phyloP scores from a whole-genome alignment of 2,888 invertebrate genomes.

The Apotomis betuletana region DNA sequence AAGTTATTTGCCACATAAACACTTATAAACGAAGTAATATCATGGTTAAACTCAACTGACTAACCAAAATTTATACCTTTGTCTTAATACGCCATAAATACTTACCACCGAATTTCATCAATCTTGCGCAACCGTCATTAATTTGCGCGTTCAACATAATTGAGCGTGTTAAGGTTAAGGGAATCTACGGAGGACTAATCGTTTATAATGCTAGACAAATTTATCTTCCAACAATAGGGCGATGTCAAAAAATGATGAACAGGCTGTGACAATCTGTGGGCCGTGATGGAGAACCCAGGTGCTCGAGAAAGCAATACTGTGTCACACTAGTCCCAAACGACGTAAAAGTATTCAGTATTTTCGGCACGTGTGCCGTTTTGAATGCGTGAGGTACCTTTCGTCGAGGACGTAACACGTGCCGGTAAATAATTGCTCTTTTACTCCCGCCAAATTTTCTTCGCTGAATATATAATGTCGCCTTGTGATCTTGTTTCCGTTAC shows the following conservation, averaged over 20 bases:
- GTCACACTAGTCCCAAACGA: not conserved
- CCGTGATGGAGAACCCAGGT: not conserved
- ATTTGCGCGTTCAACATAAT: conserved; percentile 27
- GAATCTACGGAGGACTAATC: conserved; percentile 21
- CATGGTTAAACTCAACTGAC: not conserved
- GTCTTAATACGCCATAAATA: conserved; percentile 2
- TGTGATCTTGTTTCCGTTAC: not conserved
- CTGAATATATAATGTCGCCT: not conserved
- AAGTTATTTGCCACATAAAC: not conserved
- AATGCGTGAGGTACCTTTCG: not conserved
- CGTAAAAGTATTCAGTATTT: not conserved
- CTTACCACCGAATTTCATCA: conserved; percentile 22
- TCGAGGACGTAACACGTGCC: not conserved
- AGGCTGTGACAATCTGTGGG: conserved; percentile 13
- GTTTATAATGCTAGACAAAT: conserved; percentile 30
- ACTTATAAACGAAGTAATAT: not conserved
- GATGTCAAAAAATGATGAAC: conserved; percentile 28
- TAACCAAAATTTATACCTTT: not conserved
- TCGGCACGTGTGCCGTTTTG: not conserved
- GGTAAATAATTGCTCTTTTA: not conserved
- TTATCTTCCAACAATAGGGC: conserved; percentile 13
- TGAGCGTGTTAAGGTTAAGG: conserved; percentile 31
- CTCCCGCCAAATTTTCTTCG: not conserved
- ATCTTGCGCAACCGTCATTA: conserved; percentile 23
- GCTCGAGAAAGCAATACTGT: not conserved